Conservation (phyloP, 2,113 vertebrate genomes). For the Onychorhynchus coronatus region DNA sequence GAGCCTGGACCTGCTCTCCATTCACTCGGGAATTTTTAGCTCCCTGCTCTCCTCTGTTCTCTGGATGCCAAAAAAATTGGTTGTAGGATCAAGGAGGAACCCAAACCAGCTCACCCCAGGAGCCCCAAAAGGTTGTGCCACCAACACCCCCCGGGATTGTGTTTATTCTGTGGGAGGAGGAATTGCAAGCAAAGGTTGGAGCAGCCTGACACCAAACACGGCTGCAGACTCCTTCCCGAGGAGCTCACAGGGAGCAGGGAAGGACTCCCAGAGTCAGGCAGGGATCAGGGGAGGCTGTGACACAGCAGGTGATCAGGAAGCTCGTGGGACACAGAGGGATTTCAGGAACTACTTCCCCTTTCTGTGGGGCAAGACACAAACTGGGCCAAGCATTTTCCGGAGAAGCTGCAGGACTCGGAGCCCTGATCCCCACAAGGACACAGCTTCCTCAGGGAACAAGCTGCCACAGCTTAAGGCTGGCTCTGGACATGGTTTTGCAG, state of each 20-base stretch:
- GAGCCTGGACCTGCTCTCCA: neutral
- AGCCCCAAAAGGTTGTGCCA: neutral
- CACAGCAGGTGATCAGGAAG: neutral
- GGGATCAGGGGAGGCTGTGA: neutral
- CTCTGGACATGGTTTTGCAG: neutral
- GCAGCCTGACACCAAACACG: neutral
- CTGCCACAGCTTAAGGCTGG: neutral
- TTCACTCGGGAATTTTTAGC: neutral
- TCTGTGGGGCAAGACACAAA: neutral
- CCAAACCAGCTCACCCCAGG: neutral
- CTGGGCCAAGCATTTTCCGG: neutral
- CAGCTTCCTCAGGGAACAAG: rapidly evolving
- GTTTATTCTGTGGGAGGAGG: neutral
- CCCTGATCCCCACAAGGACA: neutral
- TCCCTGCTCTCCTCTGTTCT: neutral
- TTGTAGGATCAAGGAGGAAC: neutral
- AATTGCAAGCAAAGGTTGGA: neutral
- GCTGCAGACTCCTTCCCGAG: neutral
- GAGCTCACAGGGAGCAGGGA: neutral
- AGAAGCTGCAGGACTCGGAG: neutral
- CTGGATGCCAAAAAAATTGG: neutral
- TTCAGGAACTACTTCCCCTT: neutral
- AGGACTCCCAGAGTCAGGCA: neutral
- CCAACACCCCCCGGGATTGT: neutral
- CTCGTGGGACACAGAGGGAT: neutral